Evolutionary conservation across 2,888 invertebrate species (phyloP), one percentile per base, ranked within the genome.

Genomic region (Flexamia atlantica): DNA sequence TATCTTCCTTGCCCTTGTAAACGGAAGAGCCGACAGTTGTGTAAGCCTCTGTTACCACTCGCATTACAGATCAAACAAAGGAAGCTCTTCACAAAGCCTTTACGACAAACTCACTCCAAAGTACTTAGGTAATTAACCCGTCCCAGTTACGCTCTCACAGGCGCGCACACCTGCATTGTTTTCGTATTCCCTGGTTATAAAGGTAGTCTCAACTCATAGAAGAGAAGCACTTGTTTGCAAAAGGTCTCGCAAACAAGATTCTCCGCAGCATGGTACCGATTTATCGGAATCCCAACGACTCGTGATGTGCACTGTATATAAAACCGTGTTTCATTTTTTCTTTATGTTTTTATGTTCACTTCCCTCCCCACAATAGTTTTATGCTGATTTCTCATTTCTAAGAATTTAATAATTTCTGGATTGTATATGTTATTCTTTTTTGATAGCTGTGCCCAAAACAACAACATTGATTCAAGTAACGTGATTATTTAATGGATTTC

Each of bases 101-200:
- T 70, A 70, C 70, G 70, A 36, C 70, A 70, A 70, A 70, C 70
- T 70, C 70, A 70, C 70, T 70, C 70, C 70, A 70, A 70, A 70
- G 70, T 70, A 70, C 70, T 70, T 40, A 70, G 30, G 70, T 70
- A 70, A 70, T 70, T 70, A 70, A 70, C 70, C 70, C 23, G 70
- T 23, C 70, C 40, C 32, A 40, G 36, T 70, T 32, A 68, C 68
- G 32, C 68, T 32, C 17, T 68, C 60, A 68, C 30, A 32, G 4
- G 12, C 32, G 68, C 32, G 40, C 53, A 23, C 64, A 64, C 64
- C 64, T 64, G 64, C 64, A 64, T 64, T 64, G 64, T 64, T 64
- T 64, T 64, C 64, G 64, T 64, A 64, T 64, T 64, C 64, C 28
- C 64, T 64, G 64, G 30, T 64, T 64, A 64, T 64, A 64, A 64